phyloP scores from a whole-genome alignment of 2,113 vertebrate genomes.

The Albula glossodonta region DNA sequence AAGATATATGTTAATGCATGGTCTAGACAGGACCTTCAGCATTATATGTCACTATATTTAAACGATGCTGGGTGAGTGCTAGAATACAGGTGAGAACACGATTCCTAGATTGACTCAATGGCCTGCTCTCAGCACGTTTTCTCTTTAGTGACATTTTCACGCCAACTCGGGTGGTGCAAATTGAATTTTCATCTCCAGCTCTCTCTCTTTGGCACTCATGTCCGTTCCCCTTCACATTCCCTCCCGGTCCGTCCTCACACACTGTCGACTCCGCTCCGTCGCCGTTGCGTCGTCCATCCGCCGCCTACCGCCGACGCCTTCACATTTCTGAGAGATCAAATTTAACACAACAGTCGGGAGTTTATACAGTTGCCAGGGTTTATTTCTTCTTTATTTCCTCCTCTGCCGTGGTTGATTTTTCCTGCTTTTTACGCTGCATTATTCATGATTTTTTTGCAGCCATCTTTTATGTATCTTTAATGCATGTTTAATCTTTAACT shows the following conservation, averaged over 20 bases:
- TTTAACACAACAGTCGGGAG: background rate
- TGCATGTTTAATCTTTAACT: background rate
- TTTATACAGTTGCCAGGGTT: background rate
- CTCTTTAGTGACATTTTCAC: background rate
- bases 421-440: background rate
- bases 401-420: background rate
- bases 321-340: background rate
- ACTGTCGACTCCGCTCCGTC: background rate
- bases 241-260: background rate
- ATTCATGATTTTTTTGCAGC: background rate
- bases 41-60: too few relatives aligned
- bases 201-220: background rate
- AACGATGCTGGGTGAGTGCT: too few relatives aligned
- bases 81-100: too few relatives aligned
- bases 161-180: background rate
- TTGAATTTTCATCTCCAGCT: background rate
- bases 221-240: background rate
- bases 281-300: too few relatives aligned
- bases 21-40: too few relatives aligned
- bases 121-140: background rate
- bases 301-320: too few relatives aligned
- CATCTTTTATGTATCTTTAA: slow-evolving; percentile 2
- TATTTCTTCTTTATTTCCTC: background rate
- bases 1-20: too few relatives aligned
- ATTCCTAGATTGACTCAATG: background rate